Evolutionary conservation across 2,113 vertebrate genomes (phyloP), one percentile per base, ranked within the genome.

Genomic region (Grallaria varia): DNA sequence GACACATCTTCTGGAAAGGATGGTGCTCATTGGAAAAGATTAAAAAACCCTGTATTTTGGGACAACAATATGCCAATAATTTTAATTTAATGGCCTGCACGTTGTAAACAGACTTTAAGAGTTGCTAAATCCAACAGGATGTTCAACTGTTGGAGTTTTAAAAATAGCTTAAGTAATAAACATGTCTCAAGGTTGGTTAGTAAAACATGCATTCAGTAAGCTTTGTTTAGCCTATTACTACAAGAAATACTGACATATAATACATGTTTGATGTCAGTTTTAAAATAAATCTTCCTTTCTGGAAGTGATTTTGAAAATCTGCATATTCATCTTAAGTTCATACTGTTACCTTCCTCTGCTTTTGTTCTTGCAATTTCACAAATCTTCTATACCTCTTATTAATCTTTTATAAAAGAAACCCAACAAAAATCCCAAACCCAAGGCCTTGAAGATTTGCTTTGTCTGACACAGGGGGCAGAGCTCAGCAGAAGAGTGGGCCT

Each of bases 401-500:
- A 58, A 74, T 62, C 45, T 35, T 14, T 79, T 83, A 52, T 85
- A 87, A 56, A 53, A 10, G 20, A 67, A 52, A 27, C 4, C 56
- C 28, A 64, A 24, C n/a, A 37, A 45, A 89, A 83, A 42, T 4
- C 47, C 47, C 14, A 42, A 25, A 37, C 35, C 3, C 19, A 66
- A 62, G 31, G 19, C 62, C 89, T 56, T 93, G 60, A 96, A 72
- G 66, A 47, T 81, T 71, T 94, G 27, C 60, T 92, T 74, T 96
- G 19, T 96, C 87, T 87, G 84, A 73, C 37, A 45, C 4, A 89
- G 92, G 96, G 67, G 45, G 90, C 76, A 98, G 89, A 93, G 78
- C 96, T 72, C 98, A 98, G 82, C 96, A 98, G 83, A 97, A 97
- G 75, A 98, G 98, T 64, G 99, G 99, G 84, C 98, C 99, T 5